phyloP scores from a whole-genome alignment of 2,888 invertebrate species.

The Nemapogon koenigi region DNA sequence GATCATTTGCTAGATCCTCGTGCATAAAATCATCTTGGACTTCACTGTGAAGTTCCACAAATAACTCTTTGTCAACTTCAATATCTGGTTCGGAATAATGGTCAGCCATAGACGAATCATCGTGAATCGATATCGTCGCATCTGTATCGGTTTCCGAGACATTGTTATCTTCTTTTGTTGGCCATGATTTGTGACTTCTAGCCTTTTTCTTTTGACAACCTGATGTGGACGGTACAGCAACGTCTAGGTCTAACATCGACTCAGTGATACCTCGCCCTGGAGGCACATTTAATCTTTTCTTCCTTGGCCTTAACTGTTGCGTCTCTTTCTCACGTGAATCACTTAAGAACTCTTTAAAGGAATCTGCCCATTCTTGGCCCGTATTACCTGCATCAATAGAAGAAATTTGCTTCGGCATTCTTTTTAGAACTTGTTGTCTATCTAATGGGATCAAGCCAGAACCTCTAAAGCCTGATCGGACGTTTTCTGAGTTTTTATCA shows the following conservation, averaged over 20 bases:
- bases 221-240: neutral
- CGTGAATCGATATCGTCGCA: neutral
- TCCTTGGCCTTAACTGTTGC: conserved; percentile 1
- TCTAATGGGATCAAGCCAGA: conserved; percentile 9
- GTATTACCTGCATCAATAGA: conserved; percentile 3
- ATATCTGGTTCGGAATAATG: too few relatives aligned
- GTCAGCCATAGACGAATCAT: neutral
- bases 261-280: conserved; percentile 5
- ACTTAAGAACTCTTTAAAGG: conserved; percentile 3
- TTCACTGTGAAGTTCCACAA: too few relatives aligned
- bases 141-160: neutral
- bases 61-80: too few relatives aligned
- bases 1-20: too few relatives aligned
- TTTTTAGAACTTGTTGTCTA: conserved; percentile 6
- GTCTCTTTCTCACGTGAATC: conserved; percentile 9
- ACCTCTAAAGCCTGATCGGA: conserved; percentile 9
- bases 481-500: conserved; percentile 7
- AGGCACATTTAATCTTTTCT: conserved; percentile 5
- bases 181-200: neutral
- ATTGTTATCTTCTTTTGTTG: neutral
- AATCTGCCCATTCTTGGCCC: conserved; percentile 4
- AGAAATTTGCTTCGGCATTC: conserved; percentile 4
- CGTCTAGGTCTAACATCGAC: neutral
- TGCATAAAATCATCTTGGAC: too few relatives aligned
- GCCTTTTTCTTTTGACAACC: neutral